Evolutionary conservation across 2,113 vertebrate genomes (phyloP), one percentile per base, ranked within the genome.

Genomic region (Psittacula cyanocephala): DNA sequence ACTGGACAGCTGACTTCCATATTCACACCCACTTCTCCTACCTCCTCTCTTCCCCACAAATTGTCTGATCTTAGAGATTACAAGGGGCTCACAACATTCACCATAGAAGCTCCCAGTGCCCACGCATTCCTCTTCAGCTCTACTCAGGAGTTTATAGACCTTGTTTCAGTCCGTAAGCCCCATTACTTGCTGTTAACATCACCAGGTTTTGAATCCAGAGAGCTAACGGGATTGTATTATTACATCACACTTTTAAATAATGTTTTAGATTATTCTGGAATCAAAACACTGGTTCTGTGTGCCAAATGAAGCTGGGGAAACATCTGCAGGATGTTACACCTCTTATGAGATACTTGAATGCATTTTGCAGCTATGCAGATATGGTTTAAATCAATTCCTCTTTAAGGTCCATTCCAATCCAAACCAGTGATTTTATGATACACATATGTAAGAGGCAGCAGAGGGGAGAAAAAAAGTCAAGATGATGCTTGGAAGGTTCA

Each of bases 281-380:
- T 44, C 43, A 53, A 33, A 53, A 27, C 0, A 29, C 12, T 9
- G 10, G 41, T 60, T 77, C 11, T 65, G 24, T 29, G 79, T 70
- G 43, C 27, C 47, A 71, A 27, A 19, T 2, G 5, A 46, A 65
- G 47, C 15, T 3, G 3, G 12, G 29, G n/a, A 80, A 86, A 49
- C 39, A 44, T 29, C 46, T 77, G 64, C 18, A 10, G 46, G 77
- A 78, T 10, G 19, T 37, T 72, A 50, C n/a, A 23, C 3, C 17
- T 47, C 57, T 43, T 17, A 57, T 0, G 1, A 74, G 44, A 20
- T 35, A n/a, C 53, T 24, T 19, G 15, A 28, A 12, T 23, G 0
- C 4, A 24, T 46, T 41, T 31, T 0, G 1, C 46, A 72, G 59
- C 23, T 10, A 44, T 0, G 0, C 33, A 22, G 52, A 9, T 14